Percentiles rank a stretch among this genome's conserved stretches.
These are phyloP conservation scores for Zygothrica quintamaculata DNA, from an alignment of 2,888 invertebrate genomes.

Conservation along the genomic window DNA sequence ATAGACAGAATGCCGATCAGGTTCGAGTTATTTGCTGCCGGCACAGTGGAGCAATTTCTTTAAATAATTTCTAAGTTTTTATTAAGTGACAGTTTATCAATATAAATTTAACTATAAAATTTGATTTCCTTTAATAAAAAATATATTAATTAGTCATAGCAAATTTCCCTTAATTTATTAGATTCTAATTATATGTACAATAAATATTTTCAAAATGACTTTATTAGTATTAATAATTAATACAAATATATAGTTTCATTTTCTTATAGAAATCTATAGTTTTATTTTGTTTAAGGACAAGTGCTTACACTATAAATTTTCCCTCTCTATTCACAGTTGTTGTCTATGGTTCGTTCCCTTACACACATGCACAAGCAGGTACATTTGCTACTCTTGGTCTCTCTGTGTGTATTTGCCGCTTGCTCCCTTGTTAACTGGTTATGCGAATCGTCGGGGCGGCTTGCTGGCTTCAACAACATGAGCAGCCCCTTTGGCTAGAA, in stretches of 20 bases:
- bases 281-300: too few species aligned
- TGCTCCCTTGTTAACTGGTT: constrained; percentile 73
- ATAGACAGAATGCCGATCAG: constrained; percentile 52
- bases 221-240: not conserved
- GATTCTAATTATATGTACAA: too few species aligned
- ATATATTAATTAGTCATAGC: too few species aligned
- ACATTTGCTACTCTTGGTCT: not conserved
- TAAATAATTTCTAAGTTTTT: too few species aligned
- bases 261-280: not conserved
- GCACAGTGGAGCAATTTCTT: constrained; percentile 38
- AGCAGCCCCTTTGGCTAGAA: constrained; percentile 69
- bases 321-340: constrained; percentile 17
- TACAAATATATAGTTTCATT: not conserved
- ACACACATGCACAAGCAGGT: constrained; percentile 1
- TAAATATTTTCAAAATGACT: too few species aligned
- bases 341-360: constrained; percentile 14
- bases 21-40: constrained; percentile 50
- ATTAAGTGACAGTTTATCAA: too few species aligned
- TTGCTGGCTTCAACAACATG: constrained; percentile 23
- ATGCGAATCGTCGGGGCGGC: constrained; percentile 57
- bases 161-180: too few species aligned
- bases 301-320: constrained; percentile 24
- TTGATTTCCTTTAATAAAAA: too few species aligned
- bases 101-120: too few species aligned
- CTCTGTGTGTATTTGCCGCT: constrained; percentile 12